A percentile compares a stretch with the other conserved stretches of the same genome.
Conservation (phyloP, 2,888 invertebrate genomes). For the Synanthedon myopaeformis region DNA sequence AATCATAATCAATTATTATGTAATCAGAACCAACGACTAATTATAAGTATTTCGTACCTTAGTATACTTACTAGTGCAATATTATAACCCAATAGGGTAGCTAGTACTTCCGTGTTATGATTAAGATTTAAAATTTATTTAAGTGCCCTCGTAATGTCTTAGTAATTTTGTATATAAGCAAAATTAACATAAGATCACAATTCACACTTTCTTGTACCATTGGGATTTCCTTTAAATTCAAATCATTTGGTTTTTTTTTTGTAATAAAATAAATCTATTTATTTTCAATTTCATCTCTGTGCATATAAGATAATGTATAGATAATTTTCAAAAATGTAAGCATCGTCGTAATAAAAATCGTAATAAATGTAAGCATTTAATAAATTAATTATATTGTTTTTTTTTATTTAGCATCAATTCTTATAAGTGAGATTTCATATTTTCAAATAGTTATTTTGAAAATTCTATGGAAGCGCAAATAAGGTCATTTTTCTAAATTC, state of each 20-base stretch:
- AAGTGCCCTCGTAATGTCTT: conserved; percentile 34
- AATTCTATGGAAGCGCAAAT: too few species aligned
- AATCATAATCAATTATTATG: conserved; percentile 16
- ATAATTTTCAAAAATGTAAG: not conserved
- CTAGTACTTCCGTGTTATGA: not conserved
- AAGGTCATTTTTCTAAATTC: too few species aligned
- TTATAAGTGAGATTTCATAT: too few species aligned
- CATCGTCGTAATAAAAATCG: not conserved
- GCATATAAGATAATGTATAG: not conserved
- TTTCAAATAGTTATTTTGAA: too few species aligned
- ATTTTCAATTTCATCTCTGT: not conserved
- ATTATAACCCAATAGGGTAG: conserved; percentile 32
- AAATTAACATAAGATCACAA: conserved; percentile 63
- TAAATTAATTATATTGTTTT: too few species aligned
- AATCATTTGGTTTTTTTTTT: not conserved
- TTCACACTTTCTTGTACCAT: conserved; percentile 4
- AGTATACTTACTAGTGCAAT: conserved; percentile 58
- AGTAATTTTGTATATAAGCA: conserved; percentile 61
- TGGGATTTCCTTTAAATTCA: not conserved
- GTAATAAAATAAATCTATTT: not conserved
- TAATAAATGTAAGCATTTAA: too few species aligned
- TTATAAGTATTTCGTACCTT: conserved; percentile 52
- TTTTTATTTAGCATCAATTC: too few species aligned
- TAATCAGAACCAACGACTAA: conserved; percentile 64
- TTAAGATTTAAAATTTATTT: not conserved